phyloP scores from a whole-genome alignment of 2,888 invertebrate species.

The Eupsilia transversa region DNA sequence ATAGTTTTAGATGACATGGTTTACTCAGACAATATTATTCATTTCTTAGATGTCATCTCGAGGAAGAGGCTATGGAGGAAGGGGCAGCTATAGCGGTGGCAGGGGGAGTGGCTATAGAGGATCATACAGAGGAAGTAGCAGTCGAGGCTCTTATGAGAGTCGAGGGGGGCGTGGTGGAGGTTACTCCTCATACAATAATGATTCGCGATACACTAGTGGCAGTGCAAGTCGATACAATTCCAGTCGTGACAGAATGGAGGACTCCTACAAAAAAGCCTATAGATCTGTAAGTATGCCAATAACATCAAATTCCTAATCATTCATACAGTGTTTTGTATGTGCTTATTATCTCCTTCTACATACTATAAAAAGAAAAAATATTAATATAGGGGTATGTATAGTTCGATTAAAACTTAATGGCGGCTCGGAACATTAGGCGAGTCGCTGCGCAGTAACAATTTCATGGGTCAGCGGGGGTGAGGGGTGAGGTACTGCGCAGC shows the following conservation, averaged over 20 bases:
- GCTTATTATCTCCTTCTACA: too few relatives aligned
- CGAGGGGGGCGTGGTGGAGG: constrained; percentile 86
- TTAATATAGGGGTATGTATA: too few relatives aligned
- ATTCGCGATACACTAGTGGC: constrained; percentile 83
- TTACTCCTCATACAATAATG: constrained; percentile 84
- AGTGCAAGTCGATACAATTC: constrained; percentile 82
- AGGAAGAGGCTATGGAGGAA: constrained; percentile 85
- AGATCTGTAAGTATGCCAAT: constrained; percentile 81
- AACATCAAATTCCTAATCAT: neutral
- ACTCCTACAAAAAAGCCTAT: constrained; percentile 87
- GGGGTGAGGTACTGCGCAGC: too few relatives aligned
- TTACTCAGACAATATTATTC: neutral
- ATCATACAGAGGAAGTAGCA: constrained; percentile 83
- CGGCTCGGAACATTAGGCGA: too few relatives aligned
- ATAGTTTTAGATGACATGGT: neutral
- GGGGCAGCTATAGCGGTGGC: constrained; percentile 80
- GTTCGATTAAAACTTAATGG: too few relatives aligned
- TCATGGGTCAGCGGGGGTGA: too few relatives aligned
- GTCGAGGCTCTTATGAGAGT: constrained; percentile 83
- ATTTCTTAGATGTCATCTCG: constrained; percentile 85
- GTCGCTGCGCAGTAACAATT: too few relatives aligned
- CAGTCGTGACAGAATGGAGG: constrained; percentile 85
- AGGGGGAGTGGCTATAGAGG: constrained; percentile 83
- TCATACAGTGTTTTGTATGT: too few relatives aligned
- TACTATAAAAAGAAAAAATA: too few relatives aligned